These are phyloP conservation scores for Brachymystax lenok DNA, from an alignment of 2,797 vertebrate genomes.

Conservation along the genomic window DNA sequence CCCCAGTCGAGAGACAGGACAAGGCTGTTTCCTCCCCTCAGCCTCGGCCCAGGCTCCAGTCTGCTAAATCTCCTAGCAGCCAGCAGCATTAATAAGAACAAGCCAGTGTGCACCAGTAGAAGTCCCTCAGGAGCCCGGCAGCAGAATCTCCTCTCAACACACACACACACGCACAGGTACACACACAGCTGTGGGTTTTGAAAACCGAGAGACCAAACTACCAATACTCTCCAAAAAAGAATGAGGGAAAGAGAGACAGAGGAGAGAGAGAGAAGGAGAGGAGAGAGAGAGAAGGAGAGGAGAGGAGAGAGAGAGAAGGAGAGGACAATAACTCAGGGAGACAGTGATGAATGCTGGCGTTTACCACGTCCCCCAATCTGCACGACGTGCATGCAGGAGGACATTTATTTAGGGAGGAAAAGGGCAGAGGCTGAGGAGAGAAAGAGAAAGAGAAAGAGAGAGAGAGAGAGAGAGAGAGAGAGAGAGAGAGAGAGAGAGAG, in stretches of 20 bases:
- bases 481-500: too few relatives aligned
- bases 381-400: not conserved
- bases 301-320: not conserved
- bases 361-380: slow-evolving; percentile 52
- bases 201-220: slow-evolving; percentile 47
- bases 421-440: not conserved
- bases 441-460: not conserved
- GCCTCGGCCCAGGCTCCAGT: not conserved
- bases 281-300: slow-evolving; percentile 34
- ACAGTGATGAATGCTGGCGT: slow-evolving; percentile 65
- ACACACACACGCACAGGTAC: not conserved
- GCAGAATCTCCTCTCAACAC: not conserved
- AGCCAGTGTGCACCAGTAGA: slow-evolving; percentile 31
- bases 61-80: slow-evolving; percentile 57
- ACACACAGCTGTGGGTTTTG: slow-evolving; percentile 36
- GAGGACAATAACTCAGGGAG: slow-evolving; percentile 45
- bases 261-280: not conserved
- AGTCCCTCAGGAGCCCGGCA: slow-evolving; percentile 40
- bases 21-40: slow-evolving; percentile 6
- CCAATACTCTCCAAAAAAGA: slow-evolving; percentile 24
- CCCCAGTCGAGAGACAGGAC: slow-evolving; percentile 7
- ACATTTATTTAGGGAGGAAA: slow-evolving; percentile 18
- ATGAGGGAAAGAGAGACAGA: not conserved
- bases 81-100: slow-evolving; percentile 60
- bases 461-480: not conserved